Evolutionary conservation across 2,113 vertebrate genomes (phyloP).

Genomic region (Sinocyclocheilus anshuiensis): DNA sequence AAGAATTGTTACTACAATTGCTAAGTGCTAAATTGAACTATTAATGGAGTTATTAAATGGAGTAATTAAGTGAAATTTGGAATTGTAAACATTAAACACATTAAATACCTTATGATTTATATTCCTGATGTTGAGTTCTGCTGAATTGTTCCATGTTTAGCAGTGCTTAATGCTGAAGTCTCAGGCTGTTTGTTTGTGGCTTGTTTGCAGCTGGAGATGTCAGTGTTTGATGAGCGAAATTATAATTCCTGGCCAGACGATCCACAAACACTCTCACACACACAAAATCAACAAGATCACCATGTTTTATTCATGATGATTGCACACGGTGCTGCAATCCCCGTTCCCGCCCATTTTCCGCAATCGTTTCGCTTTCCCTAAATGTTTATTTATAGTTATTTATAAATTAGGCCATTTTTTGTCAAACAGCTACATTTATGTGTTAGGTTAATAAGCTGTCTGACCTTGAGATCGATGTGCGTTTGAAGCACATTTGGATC

Average conservation of each 20-base stretch:
- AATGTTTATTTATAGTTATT: conserved; percentile 30
- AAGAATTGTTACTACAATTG: background rate
- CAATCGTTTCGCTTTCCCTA: background rate
- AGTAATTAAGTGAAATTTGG: background rate
- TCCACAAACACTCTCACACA: conserved; percentile 16
- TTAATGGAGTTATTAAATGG: too few species aligned
- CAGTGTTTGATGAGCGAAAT: conserved; percentile 2
- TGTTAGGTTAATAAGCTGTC: background rate
- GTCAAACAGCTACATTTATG: conserved; percentile 4
- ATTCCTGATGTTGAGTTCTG: background rate
- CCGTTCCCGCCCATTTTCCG: background rate
- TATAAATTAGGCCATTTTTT: conserved; percentile 6
- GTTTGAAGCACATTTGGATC: background rate
- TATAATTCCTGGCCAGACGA: conserved; percentile 9
- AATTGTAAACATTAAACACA: background rate
- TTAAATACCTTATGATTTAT: background rate
- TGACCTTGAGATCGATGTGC: background rate
- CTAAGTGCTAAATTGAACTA: background rate
- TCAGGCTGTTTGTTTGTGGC: background rate
- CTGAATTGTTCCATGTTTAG: background rate
- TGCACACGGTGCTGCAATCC: background rate
- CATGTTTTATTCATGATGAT: conserved; percentile 46
- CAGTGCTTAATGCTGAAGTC: background rate
- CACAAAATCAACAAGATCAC: conserved; percentile 23
- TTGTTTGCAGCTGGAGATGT: background rate